A percentile compares a stretch with the other conserved stretches of the same genome.
Evolutionary conservation across 2,888 invertebrate species (phyloP).

Genomic region (Drosophila helvetica): DNA sequence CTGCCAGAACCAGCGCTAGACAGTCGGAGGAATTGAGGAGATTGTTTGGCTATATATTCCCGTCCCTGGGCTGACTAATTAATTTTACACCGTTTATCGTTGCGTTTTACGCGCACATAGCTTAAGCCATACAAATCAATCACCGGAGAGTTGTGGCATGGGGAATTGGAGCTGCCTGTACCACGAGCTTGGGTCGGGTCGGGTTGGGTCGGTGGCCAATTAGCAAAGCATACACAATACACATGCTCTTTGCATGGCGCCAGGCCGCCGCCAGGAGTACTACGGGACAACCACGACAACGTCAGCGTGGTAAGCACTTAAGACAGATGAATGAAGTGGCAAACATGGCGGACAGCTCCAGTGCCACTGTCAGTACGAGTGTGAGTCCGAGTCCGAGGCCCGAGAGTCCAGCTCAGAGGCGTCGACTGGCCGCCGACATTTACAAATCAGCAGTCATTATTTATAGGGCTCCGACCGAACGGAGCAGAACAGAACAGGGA

Average conservation of each 20-base stretch:
- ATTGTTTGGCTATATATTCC: slow-evolving; percentile 28
- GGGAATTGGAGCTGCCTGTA: background rate
- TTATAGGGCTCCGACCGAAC: slow-evolving; percentile 47
- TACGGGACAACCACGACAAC: slow-evolving; percentile 34
- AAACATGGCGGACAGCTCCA: slow-evolving; percentile 64
- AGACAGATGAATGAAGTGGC: slow-evolving; percentile 79
- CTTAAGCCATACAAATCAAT: slow-evolving; percentile 76
- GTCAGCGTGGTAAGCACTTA: slow-evolving; percentile 61
- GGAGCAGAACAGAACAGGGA: slow-evolving; percentile 3
- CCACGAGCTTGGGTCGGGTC: background rate
- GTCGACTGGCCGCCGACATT: slow-evolving; percentile 64
- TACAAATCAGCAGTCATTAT: slow-evolving; percentile 74
- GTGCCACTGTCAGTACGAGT: background rate
- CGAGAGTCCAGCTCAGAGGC: slow-evolving; percentile 47
- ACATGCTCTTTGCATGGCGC: slow-evolving; percentile 72
- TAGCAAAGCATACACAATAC: slow-evolving; percentile 70
- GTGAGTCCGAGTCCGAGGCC: background rate
- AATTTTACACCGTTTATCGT: slow-evolving; percentile 75
- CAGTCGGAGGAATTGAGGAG: slow-evolving; percentile 15
- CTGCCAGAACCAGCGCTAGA: slow-evolving; percentile 2
- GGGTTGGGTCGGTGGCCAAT: slow-evolving; percentile 52
- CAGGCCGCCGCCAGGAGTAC: slow-evolving; percentile 36
- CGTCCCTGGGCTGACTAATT: slow-evolving; percentile 61
- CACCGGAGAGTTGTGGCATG: slow-evolving; percentile 37
- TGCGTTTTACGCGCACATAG: slow-evolving; percentile 61